Evolutionary conservation across 2,888 invertebrate genomes (phyloP).

Genomic region (Tetropium fuscum): DNA sequence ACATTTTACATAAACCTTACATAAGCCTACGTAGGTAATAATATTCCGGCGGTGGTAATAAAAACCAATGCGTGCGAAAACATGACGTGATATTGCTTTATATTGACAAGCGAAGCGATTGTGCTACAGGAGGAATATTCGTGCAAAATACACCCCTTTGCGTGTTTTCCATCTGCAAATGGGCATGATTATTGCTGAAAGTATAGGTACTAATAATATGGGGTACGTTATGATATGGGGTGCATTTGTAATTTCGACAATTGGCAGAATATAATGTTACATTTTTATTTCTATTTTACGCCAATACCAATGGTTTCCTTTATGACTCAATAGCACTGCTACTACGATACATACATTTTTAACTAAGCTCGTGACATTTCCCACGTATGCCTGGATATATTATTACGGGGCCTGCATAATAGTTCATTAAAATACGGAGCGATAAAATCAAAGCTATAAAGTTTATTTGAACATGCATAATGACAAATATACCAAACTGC

Average conservation of each 20-base stretch:
- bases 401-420: too few species aligned
- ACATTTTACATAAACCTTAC: slow-evolving; percentile 5
- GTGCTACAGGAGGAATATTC: slow-evolving; percentile 7
- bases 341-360: slow-evolving; percentile 5
- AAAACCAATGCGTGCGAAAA: slow-evolving; percentile 15
- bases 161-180: slow-evolving; percentile 36
- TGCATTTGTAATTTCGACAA: slow-evolving; percentile 24
- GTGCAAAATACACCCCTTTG: slow-evolving; percentile 27
- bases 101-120: slow-evolving; percentile 18
- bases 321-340: slow-evolving; percentile 17
- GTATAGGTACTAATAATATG: slow-evolving; percentile 20
- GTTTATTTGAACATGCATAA: too few species aligned
- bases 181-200: slow-evolving; percentile 36
- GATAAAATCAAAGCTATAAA: too few species aligned
- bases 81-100: slow-evolving; percentile 21
- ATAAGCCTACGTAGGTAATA: slow-evolving; percentile 7
- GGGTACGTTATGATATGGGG: slow-evolving; percentile 18
- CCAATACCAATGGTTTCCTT: slow-evolving; percentile 17
- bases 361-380: background rate
- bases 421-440: too few species aligned
- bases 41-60: slow-evolving; percentile 9
- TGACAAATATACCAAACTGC: too few species aligned
- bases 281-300: slow-evolving; percentile 12
- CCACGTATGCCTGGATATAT: slow-evolving; percentile 10
- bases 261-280: slow-evolving; percentile 7